phyloP scores from a whole-genome alignment of 2,797 vertebrate genomes.

The Acrocephalus scirpaceus region DNA sequence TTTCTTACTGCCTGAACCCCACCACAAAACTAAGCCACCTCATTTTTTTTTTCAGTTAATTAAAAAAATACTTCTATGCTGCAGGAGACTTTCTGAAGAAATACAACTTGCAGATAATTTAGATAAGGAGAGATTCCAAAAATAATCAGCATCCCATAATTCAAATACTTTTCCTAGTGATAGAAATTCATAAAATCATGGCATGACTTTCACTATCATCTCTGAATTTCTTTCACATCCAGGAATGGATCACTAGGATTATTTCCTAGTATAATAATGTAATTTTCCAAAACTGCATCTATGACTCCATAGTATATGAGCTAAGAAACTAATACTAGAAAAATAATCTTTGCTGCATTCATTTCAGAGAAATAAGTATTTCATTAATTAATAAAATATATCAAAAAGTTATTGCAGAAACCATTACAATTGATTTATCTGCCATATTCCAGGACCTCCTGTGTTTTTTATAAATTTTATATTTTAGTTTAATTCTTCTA shows the following conservation, averaged over 20 bases:
- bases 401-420: not conserved
- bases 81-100: not conserved
- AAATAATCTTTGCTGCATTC: not conserved
- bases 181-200: not conserved
- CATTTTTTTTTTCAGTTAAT: not conserved
- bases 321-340: not conserved
- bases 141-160: not conserved
- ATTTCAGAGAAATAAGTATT: not conserved
- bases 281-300: not conserved
- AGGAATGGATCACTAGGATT: not conserved
- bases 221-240: not conserved
- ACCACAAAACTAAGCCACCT: not conserved
- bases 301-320: not conserved
- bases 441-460: not conserved
- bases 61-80: not conserved
- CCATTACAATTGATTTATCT: not conserved
- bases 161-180: not conserved
- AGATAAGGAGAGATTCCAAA: not conserved
- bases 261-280: not conserved
- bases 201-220: not conserved
- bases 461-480: not conserved
- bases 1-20: not conserved
- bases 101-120: not conserved
- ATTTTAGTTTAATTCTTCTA: not conserved
- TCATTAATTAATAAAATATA: not conserved